A percentile compares a stretch with the other conserved stretches of the same genome.
These are phyloP conservation scores for Actenoides hombroni DNA, from an alignment of 2,113 vertebrate genomes.

Conservation along the genomic window DNA sequence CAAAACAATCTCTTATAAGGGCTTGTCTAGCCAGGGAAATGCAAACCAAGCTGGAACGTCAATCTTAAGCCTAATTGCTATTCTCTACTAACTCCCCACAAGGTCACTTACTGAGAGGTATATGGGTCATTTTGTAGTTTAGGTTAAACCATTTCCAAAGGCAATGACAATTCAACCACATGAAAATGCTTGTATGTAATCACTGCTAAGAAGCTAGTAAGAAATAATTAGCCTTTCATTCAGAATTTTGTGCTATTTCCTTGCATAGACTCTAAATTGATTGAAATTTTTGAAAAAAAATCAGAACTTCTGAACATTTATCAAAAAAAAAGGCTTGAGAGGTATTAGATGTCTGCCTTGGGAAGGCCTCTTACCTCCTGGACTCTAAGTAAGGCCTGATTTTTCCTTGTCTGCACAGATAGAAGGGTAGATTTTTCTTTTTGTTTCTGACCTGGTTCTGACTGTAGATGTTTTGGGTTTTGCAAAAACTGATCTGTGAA, in stretches of 20 bases:
- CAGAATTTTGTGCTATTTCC: not conserved
- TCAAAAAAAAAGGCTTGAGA: not conserved
- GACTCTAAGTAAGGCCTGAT: not conserved
- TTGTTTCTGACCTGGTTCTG: not conserved
- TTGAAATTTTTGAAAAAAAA: not conserved
- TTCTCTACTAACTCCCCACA: not conserved
- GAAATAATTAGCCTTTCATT: not conserved
- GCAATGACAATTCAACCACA: not conserved
- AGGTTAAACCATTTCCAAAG: not conserved
- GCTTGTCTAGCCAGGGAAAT: not conserved
- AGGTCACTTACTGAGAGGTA: not conserved
- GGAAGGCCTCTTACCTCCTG: not conserved
- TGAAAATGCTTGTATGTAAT: not conserved
- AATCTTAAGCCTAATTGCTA: not conserved
- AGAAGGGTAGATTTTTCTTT: not conserved
- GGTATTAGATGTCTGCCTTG: not conserved
- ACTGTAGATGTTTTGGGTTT: not conserved
- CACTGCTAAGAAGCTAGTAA: not conserved
- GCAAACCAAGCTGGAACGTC: not conserved
- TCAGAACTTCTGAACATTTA: not conserved
- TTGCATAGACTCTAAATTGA: rapidly evolving
- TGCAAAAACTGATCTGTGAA: not conserved
- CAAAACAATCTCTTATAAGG: not conserved
- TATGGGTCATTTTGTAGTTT: not conserved
- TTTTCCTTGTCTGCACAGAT: not conserved